Base-by-base conservation (phyloP, 2,888 invertebrate species). In the Pandemis corylana region DNA sequence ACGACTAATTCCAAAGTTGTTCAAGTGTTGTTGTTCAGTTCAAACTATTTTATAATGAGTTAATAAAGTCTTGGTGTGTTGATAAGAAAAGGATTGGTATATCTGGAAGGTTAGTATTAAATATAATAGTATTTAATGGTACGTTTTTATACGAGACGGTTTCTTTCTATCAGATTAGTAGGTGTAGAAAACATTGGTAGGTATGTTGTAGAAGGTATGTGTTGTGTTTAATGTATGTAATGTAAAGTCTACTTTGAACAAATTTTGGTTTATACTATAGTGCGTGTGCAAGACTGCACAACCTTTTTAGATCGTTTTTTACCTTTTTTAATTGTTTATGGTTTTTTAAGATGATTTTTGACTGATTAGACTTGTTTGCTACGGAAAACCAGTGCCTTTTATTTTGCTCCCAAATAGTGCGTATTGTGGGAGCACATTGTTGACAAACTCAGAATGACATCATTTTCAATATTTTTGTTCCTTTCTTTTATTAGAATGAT, bases 1-100 rank as follows among this genome's bases (percentile, higher is more conserved):
- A 88, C 87, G 83, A 83, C 81, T 78, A 86, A 87, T 85, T 87
- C 85, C 79, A 80, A 84, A 85, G 80, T 85, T 83, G 78, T 66
- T 74, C 73, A 77, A 79, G 79, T 78, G 79, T 78, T 76, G 76
- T 76, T 76, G 71, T 76, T 75, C 74, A 64, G 66, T 74, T 69
- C n/a, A 62, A 64, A 72, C 74, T 77, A 67, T 78, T 79, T 65
- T 64, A 72, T 51, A 68, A 72, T 76, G 68, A 64, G 72, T 59
- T 42, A 68, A 53, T 72, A 68, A 72, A 56, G 64, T 71, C 28
- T 49, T 42, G 64, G 13, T 71, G 72, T 72, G 65, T 68, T 64
- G 68, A 75, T 71, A 75, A 71, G 42, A 61, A 74, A 63, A 67
- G 75, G 75, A 75, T 75, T 71, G 67, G n/a, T 46, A 20, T 36